Conservation (phyloP, 2,113 vertebrate species). For the Rynchops niger region DNA sequence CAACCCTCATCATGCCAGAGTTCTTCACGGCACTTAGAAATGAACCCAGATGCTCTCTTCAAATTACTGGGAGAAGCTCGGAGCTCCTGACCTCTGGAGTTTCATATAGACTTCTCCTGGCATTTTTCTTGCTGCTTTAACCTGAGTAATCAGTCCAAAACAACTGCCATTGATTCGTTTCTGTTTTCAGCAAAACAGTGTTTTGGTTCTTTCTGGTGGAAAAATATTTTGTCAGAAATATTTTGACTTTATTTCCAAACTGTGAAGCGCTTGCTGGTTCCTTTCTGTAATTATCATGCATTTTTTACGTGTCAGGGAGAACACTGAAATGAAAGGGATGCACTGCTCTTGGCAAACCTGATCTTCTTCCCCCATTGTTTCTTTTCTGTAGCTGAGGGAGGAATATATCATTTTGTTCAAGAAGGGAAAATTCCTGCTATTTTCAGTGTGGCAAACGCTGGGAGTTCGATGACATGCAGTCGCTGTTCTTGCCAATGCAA, state of each 20-base stretch:
- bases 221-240: conserved; percentile 46
- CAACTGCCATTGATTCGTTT: not conserved
- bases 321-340: conserved; percentile 43
- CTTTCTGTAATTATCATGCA: conserved; percentile 40
- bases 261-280: not conserved
- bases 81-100: not conserved
- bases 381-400: not conserved
- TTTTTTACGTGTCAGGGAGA: conserved; percentile 21
- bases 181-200: conserved; percentile 1
- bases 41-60: not conserved
- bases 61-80: not conserved
- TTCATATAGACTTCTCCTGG: not conserved
- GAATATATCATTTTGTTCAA: conserved; percentile 28
- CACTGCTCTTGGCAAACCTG: conserved; percentile 39
- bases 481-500: conserved; percentile 32
- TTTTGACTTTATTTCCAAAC: conserved; percentile 52
- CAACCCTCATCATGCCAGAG: not conserved
- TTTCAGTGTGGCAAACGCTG: not conserved
- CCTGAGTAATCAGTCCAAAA: not conserved
- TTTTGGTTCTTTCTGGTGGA: not conserved
- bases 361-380: conserved; percentile 34
- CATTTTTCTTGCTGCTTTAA: not conserved
- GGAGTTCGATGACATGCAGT: not conserved
- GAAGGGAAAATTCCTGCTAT: conserved; percentile 7
- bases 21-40: not conserved